Base-by-base conservation (phyloP, 2,797 vertebrate species). In the Manis crassicaudata region DNA sequence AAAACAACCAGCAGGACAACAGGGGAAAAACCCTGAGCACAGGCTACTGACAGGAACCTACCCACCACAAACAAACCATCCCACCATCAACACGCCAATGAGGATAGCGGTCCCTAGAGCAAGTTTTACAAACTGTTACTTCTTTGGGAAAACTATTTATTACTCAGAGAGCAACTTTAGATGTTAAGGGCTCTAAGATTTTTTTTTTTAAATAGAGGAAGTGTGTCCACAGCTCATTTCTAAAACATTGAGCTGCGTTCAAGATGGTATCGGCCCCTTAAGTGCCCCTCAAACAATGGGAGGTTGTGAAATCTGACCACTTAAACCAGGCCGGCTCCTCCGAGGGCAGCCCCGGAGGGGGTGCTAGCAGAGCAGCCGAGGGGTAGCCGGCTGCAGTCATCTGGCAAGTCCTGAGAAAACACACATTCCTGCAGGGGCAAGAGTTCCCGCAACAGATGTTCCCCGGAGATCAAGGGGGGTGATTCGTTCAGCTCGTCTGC, bases 261-360 rank as follows among this genome's bases (percentile, higher is more conserved):
- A 72, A 97, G 96, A 97, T 96, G 72, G 60, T 97, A 97, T 97
- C 88, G 7, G 89, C 18, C n/a, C 73, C 91, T 94, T 98, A 97
- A 97, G 40, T 97, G 95, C 72, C 68, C 96, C 35, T 17, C 80
- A 65, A 96, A 94, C 91, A 94, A 94, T 65, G 77, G 54, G 81
- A 96, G 90, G 83, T 87, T 97, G 91, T 96, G 97, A 97, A 97
- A 97, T 76, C 80, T 96, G 94, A 96, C 87, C 96, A 92, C 86
- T 95, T 95, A 88, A 92, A 96, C 79, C 88, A 89, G 86, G 83
- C 90, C 21, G 6, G 80, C 65, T 88, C 79, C 37, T 62, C 65
- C 7, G 56, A 95, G 76, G 90, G 52, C 43, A 83, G 70, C 79
- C 92, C 73, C 10, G 17, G 88, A 88, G 73, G 75, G 68, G 70